Evolutionary conservation across 2,888 invertebrate genomes (phyloP), one percentile per base, ranked within the genome.

Genomic region (Carabus problematicus): DNA sequence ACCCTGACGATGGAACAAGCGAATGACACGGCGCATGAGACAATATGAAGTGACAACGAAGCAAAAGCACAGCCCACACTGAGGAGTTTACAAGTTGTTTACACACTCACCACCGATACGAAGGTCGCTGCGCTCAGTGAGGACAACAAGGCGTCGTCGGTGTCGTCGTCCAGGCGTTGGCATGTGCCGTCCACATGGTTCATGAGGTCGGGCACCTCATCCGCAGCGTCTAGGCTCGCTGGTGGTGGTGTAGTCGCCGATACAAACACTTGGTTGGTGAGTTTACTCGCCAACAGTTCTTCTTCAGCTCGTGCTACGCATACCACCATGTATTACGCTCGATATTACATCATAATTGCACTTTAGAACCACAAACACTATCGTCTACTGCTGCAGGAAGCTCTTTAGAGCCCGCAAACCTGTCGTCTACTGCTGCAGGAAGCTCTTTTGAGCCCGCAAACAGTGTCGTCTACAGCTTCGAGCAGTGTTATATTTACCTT

Each of bases 31-130:
- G 63, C n/a, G n/a, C n/a, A n/a, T n/a, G n/a, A n/a, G n/a, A n/a
- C 43, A 61, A 55, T 55, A 40, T 42, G 45, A 54, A 74, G 49
- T 16, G 49, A 3, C 12, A 73, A 75, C 61, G 72, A 72, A 68
- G 71, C 58, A 68, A 49, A 40, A 55, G 29, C 43, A 41, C 47
- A n/a, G 7, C 1, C 12, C 8, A 43, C 12, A 43, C 12, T 43
- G 8, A 43, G 8, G 42, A 8, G 42, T n/a, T n/a, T n/a, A n/a
- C n/a, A n/a, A n/a, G n/a, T n/a, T n/a, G n/a, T n/a, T n/a, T n/a
- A n/a, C n/a, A n/a, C n/a, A 60, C 67, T 87, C 84, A 91, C 91
- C 85, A 91, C 91, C 73, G 91, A 89, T 72, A 91, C 88, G 77
- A 91, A 91, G 64, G 91, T 91, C 72, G 91, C 89, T 1, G 85